Evolutionary conservation across 2,797 vertebrate species (phyloP).

Genomic region (Thaleichthys pacificus): DNA sequence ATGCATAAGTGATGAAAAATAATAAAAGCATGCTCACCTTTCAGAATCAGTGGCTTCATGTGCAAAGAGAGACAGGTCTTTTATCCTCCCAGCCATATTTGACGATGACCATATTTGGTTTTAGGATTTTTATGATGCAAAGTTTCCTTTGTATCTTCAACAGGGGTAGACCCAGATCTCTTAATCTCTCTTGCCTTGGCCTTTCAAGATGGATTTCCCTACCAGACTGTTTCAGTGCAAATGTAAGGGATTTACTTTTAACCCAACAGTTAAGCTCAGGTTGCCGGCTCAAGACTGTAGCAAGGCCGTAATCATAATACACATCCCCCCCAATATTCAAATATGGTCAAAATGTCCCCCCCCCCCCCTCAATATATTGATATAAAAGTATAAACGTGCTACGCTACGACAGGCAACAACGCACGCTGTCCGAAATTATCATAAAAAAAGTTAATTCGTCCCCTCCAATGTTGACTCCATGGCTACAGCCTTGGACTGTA

Average conservation of each 20-base stretch:
- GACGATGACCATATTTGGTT: conserved; percentile 33
- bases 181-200: conserved; percentile 68
- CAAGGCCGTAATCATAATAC: too few relatives aligned
- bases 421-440: too few relatives aligned
- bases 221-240: conserved; percentile 44
- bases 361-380: too few relatives aligned
- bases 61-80: neutral
- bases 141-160: conserved; percentile 47
- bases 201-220: conserved; percentile 22
- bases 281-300: conserved; percentile 56
- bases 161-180: conserved; percentile 56
- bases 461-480: too few relatives aligned
- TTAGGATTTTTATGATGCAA: conserved; percentile 12
- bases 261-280: conserved; percentile 31
- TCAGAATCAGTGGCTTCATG: neutral
- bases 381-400: too few relatives aligned
- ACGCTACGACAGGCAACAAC: too few relatives aligned
- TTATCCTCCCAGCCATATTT: conserved; percentile 27
- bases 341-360: too few relatives aligned
- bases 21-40: conserved; percentile 18
- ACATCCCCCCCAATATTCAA: too few relatives aligned
- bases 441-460: too few relatives aligned
- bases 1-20: neutral
- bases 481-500: too few relatives aligned
- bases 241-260: conserved; percentile 41